These are phyloP conservation scores for Mythimna loreyi DNA, from an alignment of 2,888 invertebrate genomes.

Conservation along the genomic window DNA sequence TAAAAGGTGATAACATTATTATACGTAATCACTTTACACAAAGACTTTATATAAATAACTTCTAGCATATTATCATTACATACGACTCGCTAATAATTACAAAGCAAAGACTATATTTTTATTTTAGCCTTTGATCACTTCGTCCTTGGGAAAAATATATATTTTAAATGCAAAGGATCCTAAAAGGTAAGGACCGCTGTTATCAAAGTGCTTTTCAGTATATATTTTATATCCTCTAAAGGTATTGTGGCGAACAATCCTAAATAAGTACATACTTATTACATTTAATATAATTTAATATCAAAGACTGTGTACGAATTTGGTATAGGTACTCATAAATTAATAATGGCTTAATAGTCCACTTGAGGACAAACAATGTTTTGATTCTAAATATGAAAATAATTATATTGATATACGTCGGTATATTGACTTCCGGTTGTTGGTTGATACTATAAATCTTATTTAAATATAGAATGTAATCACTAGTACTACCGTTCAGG, in stretches of 20 bases:
- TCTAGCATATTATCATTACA: too few relatives aligned
- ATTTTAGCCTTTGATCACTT: neutral
- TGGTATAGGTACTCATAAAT: neutral
- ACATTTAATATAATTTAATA: slow-evolving; percentile 10
- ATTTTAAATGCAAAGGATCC: neutral
- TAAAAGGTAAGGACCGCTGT: neutral
- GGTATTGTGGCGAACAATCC: neutral
- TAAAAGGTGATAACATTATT: too few relatives aligned
- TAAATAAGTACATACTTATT: neutral
- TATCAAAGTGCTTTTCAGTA: neutral
- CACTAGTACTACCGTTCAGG: too few relatives aligned
- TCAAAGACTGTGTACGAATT: slow-evolving; percentile 1
- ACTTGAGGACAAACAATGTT: neutral
- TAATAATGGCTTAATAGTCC: slow-evolving; percentile 3
- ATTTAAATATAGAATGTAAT: neutral
- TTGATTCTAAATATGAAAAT: neutral
- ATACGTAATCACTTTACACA: too few relatives aligned
- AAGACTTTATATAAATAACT: too few relatives aligned
- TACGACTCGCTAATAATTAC: neutral
- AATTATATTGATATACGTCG: neutral
- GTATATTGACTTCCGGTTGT: neutral
- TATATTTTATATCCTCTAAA: neutral
- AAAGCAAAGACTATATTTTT: neutral
- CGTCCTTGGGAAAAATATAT: neutral
- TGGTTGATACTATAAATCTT: neutral